These are phyloP conservation scores for Agrotis exclamationis DNA, from an alignment of 2,888 invertebrate genomes.

Conservation along the genomic window DNA sequence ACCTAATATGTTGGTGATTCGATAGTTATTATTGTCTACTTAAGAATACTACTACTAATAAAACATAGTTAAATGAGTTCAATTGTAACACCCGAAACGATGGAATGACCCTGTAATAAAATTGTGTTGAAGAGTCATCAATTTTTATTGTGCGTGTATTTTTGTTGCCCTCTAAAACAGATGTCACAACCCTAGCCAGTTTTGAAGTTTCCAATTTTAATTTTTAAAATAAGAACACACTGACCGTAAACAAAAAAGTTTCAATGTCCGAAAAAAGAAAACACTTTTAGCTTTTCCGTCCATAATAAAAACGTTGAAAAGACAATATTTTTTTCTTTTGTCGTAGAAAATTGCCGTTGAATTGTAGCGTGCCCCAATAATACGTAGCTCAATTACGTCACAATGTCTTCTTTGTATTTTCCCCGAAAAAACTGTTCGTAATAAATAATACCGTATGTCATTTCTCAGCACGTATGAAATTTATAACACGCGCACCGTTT, in stretches of 20 bases:
- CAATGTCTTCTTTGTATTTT: conserved; percentile 89
- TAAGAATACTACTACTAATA: no score
- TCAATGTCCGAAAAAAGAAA: conserved; percentile 23
- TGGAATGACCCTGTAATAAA: no score
- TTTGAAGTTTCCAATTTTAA: neutral
- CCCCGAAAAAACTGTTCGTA: conserved; percentile 83
- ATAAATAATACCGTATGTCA: conserved; percentile 91
- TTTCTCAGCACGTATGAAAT: conserved; percentile 91
- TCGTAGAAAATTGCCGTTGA: conserved; percentile 72
- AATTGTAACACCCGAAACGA: no score
- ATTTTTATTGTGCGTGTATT: conserved; percentile 17
- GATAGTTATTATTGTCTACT: no score
- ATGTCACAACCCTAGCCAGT: conserved; percentile 7
- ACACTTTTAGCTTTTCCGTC: conserved; percentile 29
- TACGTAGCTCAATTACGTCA: conserved; percentile 89
- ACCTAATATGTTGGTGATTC: no score
- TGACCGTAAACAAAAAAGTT: conserved; percentile 22
- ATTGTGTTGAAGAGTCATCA: conserved; percentile 13
- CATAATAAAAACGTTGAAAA: conserved; percentile 47
- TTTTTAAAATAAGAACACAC: conserved; percentile 28
- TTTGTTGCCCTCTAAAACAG: conserved; percentile 7
- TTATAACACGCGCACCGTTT: conserved; percentile 89
- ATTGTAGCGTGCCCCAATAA: conserved; percentile 83
- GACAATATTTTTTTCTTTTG: conserved; percentile 66
- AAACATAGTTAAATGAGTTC: no score